A percentile compares a stretch with the other conserved stretches of the same genome.
phyloP scores from a whole-genome alignment of 2,113 vertebrate species.

The Odontesthes bonariensis region DNA sequence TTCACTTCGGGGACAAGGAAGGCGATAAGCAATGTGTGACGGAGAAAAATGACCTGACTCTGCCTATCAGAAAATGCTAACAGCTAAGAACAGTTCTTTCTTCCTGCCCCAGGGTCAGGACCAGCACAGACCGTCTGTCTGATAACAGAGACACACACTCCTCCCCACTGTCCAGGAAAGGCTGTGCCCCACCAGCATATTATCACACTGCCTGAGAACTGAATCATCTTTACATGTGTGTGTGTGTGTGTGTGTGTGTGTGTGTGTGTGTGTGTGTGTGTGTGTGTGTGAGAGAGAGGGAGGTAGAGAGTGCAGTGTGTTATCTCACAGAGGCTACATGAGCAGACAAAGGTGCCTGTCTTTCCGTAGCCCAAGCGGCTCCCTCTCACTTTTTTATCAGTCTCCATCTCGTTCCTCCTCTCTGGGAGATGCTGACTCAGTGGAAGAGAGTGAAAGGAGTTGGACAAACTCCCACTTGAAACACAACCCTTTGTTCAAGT shows the following conservation, averaged over 20 bases:
- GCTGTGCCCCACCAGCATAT: constrained; percentile 48
- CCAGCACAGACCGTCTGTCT: constrained; percentile 65
- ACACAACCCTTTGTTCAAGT: constrained; percentile 34
- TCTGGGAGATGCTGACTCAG: constrained; percentile 64
- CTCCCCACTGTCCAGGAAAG: constrained; percentile 54
- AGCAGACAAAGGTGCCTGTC: constrained; percentile 62
- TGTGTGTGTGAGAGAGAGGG: constrained; percentile 2
- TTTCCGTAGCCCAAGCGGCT: constrained; percentile 41
- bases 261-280: constrained; percentile 24
- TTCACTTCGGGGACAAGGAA: constrained; percentile 39
- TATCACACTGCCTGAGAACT: constrained; percentile 66
- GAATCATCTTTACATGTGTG: constrained; percentile 54
- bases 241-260: constrained; percentile 27
- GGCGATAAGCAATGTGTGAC: constrained; percentile 36
- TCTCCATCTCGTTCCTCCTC: constrained; percentile 27
- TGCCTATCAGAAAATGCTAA: constrained; percentile 22
- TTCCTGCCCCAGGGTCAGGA: constrained; percentile 55
- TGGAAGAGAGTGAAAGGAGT: constrained; percentile 61
- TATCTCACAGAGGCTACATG: constrained; percentile 51
- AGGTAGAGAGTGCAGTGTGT: constrained; percentile 32
- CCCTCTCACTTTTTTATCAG: constrained; percentile 36
- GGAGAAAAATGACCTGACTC: constrained; percentile 6
- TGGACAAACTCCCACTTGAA: constrained; percentile 41
- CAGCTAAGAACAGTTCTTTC: constrained; percentile 37
- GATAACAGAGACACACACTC: constrained; percentile 63